phyloP scores from a whole-genome alignment of 2,797 vertebrate species.

The Aplochiton taeniatus region DNA sequence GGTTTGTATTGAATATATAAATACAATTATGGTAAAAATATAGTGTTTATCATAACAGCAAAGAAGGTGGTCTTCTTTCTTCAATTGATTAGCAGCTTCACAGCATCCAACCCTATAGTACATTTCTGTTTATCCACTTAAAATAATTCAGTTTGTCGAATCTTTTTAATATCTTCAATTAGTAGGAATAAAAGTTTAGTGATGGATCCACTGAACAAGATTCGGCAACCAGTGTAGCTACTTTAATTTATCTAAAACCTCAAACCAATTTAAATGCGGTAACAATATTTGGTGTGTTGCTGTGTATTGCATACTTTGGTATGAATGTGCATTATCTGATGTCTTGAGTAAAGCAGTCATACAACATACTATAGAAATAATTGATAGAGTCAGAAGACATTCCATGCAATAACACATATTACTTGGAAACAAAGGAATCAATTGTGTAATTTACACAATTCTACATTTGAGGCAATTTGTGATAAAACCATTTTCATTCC shows the following conservation, averaged over 20 bases:
- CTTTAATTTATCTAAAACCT: slow-evolving; percentile 19
- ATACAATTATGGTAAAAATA: slow-evolving; percentile 21
- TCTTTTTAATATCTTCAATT: slow-evolving; percentile 1
- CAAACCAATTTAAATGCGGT: neutral
- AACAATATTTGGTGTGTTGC: slow-evolving; percentile 50
- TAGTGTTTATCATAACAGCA: too few relatives aligned
- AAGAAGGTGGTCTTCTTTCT: too few relatives aligned
- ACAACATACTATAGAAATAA: slow-evolving; percentile 47
- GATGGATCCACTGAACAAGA: slow-evolving; percentile 6
- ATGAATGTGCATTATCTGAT: slow-evolving; percentile 68
- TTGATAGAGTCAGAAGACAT: slow-evolving; percentile 84
- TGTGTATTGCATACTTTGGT: slow-evolving; percentile 62
- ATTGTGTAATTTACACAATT: slow-evolving; percentile 91
- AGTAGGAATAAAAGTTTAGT: slow-evolving; percentile 12
- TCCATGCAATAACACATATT: slow-evolving; percentile 92
- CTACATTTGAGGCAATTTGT: slow-evolving; percentile 92
- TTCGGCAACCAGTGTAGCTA: slow-evolving; percentile 23
- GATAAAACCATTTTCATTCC: slow-evolving; percentile 97
- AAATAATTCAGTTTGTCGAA: neutral
- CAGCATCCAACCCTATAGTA: neutral
- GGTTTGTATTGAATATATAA: slow-evolving; percentile 58
- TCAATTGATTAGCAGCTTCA: too few relatives aligned
- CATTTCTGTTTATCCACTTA: neutral
- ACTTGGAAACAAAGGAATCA: slow-evolving; percentile 82
- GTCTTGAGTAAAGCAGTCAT: neutral